Percentiles rank a stretch among this genome's conserved stretches.
These are phyloP conservation scores for Picathartes gymnocephalus DNA, from an alignment of 2,113 vertebrate species.

Conservation along the genomic window DNA sequence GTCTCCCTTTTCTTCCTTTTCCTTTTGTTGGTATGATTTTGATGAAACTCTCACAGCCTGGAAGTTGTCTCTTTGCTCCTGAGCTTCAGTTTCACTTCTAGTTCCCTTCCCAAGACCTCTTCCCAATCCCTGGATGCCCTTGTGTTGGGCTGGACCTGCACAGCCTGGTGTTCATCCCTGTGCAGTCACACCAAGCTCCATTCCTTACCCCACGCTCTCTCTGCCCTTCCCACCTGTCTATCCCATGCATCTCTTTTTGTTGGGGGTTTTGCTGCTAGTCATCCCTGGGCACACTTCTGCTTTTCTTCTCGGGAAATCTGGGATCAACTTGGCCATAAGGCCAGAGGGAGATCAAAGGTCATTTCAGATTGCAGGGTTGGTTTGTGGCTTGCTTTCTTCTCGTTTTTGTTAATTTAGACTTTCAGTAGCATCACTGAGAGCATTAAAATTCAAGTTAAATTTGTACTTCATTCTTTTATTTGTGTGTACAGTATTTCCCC, in stretches of 20 bases:
- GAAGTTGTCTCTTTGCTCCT: not conserved
- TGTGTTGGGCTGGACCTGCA: not conserved
- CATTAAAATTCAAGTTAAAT: slow-evolving; percentile 17
- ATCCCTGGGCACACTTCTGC: not conserved
- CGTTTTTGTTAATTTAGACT: not conserved
- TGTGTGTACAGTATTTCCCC: not conserved
- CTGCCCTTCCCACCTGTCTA: not conserved
- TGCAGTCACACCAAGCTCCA: not conserved
- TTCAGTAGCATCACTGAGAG: not conserved
- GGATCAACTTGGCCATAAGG: not conserved
- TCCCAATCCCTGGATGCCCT: not conserved
- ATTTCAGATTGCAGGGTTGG: not conserved
- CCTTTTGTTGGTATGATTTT: not conserved
- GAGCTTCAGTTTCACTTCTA: not conserved
- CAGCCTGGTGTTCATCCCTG: not conserved
- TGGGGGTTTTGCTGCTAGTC: not conserved
- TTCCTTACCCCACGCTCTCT: not conserved
- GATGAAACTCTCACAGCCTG: not conserved
- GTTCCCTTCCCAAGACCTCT: not conserved
- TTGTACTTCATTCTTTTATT: not conserved
- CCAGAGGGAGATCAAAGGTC: not conserved
- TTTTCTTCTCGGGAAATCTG: not conserved
- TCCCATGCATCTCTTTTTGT: not conserved
- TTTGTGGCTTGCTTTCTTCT: not conserved
- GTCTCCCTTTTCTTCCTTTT: not conserved